A percentile compares a stretch with the other conserved stretches of the same genome.
Conservation (phyloP, 92 coral and sea anemone genomes). For the Bergia sp. region DNA sequence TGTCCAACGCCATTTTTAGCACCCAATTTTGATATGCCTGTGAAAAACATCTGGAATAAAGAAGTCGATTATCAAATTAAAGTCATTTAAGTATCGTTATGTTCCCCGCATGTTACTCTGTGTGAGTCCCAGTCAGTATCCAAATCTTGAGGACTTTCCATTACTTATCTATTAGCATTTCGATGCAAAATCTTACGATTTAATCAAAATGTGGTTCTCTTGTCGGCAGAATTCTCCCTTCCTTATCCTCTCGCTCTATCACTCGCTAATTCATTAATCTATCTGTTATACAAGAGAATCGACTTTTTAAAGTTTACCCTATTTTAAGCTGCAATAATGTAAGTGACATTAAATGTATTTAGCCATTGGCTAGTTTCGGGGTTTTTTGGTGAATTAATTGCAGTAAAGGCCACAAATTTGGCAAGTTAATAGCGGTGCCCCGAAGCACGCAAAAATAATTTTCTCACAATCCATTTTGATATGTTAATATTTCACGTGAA, state of each 20-base stretch:
- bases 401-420: conserved; percentile 44
- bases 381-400: conserved; percentile 23
- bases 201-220: conserved; percentile 27
- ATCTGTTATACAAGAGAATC: conserved; percentile 31
- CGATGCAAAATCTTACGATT: conserved; percentile 24
- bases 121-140: conserved; percentile 29
- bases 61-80: conserved; percentile 35
- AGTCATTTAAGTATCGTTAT: conserved; percentile 43
- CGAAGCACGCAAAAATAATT: conserved; percentile 36
- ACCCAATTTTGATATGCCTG: conserved; percentile 1
- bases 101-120: conserved; percentile 41
- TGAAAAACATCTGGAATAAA: conserved; percentile 31
- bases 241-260: conserved; percentile 7
- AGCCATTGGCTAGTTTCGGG: conserved; percentile 40
- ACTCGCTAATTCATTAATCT: conserved; percentile 41
- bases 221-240: conserved; percentile 35
- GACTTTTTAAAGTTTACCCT: conserved; percentile 38
- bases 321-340: conserved; percentile 27
- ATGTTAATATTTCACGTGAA: conserved; percentile 5
- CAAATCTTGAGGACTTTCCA: conserved; percentile 9
- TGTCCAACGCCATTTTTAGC: conserved; percentile 19
- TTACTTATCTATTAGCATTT: conserved; percentile 24
- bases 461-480: conserved; percentile 24
- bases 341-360: conserved; percentile 31
- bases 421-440: conserved; percentile 51